Base-by-base conservation (phyloP, 2,888 invertebrate genomes). In the Nemotelus pantherinus region DNA sequence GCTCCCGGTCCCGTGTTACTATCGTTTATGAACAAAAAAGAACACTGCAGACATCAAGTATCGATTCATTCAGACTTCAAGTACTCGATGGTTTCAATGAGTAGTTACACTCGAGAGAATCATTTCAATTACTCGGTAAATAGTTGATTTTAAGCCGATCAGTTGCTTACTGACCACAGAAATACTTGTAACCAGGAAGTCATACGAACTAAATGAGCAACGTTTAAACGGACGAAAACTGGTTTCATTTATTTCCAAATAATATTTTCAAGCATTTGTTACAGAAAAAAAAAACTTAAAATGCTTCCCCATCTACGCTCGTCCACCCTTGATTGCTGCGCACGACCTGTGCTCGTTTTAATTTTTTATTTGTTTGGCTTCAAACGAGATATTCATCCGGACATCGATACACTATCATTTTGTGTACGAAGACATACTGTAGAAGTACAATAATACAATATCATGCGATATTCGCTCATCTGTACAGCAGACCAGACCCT, bases 51-150 rank as follows among this genome's bases (percentile, higher is more conserved):
- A 68, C 50, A 68, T 68, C 25, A 50, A 68, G 67, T 48, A 39
- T 39, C 67, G 48, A 68, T 25, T 25, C 50, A 60, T 60, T 60
- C 60, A 60, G 60, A 43, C 48, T 39, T 68, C 39, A 48, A 68
- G 67, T 48, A 48, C 67, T 68, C 50, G 67, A 48, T 45, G 10
- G 67, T 48, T 48, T 45, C 70, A 47, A 72, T 72, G 71, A n/a
- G n/a, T 10, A 39, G 57, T 57, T 55, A 50, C 67, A 68, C 67
- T 68, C 39, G 48, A 68, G 67, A 68, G 50, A 68, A 68, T 47
- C 9, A 65, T 68, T 68, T 68, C 67, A 68, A 68, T 68, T 68
- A 68, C 67, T 68, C 50, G 67, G 67, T 50, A 68, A 68, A 68
- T 48, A 68, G 67, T 25, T 25, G 25, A 25, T 25, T 48, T 39